Evolutionary conservation across 1,140 invertebrate genomes (phyloP), one percentile per base, ranked within the genome.

Genomic region (Brachionus koreanus): DNA sequence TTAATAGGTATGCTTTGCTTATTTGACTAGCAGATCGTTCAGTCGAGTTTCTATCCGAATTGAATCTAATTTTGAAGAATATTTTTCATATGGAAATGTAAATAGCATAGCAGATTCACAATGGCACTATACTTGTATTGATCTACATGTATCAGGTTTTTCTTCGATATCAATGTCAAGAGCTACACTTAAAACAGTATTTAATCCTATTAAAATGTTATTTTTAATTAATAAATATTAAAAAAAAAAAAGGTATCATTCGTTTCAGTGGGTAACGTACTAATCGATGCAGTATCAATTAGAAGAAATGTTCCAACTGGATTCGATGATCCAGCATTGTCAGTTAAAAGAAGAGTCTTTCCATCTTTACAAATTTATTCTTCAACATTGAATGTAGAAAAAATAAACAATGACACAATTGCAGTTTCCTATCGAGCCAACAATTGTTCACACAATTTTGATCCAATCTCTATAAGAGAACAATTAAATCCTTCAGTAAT

Each of bases 71-170:
- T 19, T 37, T 79, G 61, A 79, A 29, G 13, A 4, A n/a, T 37
- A 16, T 25, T 37, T 10, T 23, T 69, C 33, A 19, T 35, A 7
- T 39, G 33, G 33, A 12, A 5, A n/a, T 61, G 9, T 63, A 9
- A 16, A 33, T 12, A 3, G 42, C 7, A 49, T 35, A 10, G 35
- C 35, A 9, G 79, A 82, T 67, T 46, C 19, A 16, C 39, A 65
- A 37, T 82, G 79, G 79, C 79, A 82, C 35, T 82, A 82, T 19
- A 46, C 23, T 42, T 82, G 79, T 37, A 25, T 82, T 12, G 79
- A 82, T 67, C 25, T 79, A 13, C 25, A 23, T 0, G 25, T 67
- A 13, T 19, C 37, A 23, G 49, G 7, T 4, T 65, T 61, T 57
- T 57, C 49, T 25, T 57, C 49, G 1, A 23, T 57, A 19, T 57